phyloP scores from a whole-genome alignment of 2,888 invertebrate genomes.

The Yponomeuta evonymella region DNA sequence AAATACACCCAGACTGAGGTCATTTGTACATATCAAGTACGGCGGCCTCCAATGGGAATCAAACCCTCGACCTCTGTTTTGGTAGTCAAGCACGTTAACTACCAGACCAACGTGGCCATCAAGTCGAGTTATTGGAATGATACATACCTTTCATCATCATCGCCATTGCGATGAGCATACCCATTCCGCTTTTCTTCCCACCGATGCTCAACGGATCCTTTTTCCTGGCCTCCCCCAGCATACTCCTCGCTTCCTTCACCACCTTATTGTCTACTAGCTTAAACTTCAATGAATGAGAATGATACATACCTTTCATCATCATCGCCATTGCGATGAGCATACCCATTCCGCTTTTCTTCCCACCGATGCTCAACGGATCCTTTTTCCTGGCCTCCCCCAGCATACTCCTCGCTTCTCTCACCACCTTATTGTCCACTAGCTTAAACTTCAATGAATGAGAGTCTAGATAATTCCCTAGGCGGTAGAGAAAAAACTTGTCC shows the following conservation, averaged over 20 bases:
- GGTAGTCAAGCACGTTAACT: neutral
- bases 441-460: slow-evolving; percentile 84
- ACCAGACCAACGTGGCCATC: too few species aligned
- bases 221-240: slow-evolving; percentile 72
- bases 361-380: slow-evolving; percentile 67
- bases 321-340: slow-evolving; percentile 73
- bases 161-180: slow-evolving; percentile 73
- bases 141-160: slow-evolving; percentile 79
- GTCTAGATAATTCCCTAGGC: slow-evolving; percentile 82
- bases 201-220: slow-evolving; percentile 69
- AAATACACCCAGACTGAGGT: too few species aligned
- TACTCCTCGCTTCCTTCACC: slow-evolving; percentile 74
- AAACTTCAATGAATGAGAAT: slow-evolving; percentile 83
- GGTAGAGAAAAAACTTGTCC: slow-evolving; percentile 84
- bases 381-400: slow-evolving; percentile 72
- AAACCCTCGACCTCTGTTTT: too few species aligned
- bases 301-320: slow-evolving; percentile 82
- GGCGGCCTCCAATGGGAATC: too few species aligned
- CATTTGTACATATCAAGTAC: too few species aligned
- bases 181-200: slow-evolving; percentile 57
- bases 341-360: slow-evolving; percentile 59
- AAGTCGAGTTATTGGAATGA: neutral
- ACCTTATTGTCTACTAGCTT: slow-evolving; percentile 81
- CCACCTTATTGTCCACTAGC: slow-evolving; percentile 79
- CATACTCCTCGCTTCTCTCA: slow-evolving; percentile 75